These are phyloP conservation scores for Pyrocephalus nanus DNA, from an alignment of 2,797 vertebrate species.

Conservation along the genomic window DNA sequence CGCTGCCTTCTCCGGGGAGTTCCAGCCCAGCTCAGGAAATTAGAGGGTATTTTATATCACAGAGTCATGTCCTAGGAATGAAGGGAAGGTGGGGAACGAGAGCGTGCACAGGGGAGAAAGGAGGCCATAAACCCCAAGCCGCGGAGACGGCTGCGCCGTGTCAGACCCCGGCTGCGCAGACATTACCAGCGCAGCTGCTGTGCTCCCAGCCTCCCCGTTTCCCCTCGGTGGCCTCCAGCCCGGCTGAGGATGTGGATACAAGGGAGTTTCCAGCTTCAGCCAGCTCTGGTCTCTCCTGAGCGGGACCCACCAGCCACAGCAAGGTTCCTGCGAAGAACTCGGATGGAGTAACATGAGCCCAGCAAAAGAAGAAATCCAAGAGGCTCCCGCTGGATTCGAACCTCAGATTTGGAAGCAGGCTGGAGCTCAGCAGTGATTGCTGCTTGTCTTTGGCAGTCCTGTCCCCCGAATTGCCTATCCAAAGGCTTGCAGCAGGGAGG, in stretches of 20 bases:
- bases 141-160: not conserved
- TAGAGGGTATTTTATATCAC: conserved; percentile 46
- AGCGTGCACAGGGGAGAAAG: not conserved
- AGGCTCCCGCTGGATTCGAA: not conserved
- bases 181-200: conserved; percentile 11
- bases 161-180: not conserved
- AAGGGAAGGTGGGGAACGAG: conserved; percentile 21
- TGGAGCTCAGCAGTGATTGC: not conserved
- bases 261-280: not conserved
- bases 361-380: not conserved
- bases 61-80: conserved; percentile 46
- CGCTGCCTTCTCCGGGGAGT: conserved; percentile 1
- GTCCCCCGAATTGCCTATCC: not conserved
- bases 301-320: not conserved
- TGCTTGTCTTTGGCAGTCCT: not conserved
- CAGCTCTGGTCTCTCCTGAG: conserved; percentile 15
- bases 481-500: accelerated
- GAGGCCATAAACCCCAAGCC: conserved; percentile 7
- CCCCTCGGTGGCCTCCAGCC: conserved; percentile 44
- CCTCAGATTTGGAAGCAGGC: not conserved
- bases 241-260: not conserved
- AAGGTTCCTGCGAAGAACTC: not conserved
- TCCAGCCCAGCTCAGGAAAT: conserved; percentile 31
- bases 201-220: not conserved
- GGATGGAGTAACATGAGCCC: not conserved